These are phyloP conservation scores for Drosophila chauvacae DNA, from an alignment of 1,140 invertebrate genomes.

Conservation along the genomic window DNA sequence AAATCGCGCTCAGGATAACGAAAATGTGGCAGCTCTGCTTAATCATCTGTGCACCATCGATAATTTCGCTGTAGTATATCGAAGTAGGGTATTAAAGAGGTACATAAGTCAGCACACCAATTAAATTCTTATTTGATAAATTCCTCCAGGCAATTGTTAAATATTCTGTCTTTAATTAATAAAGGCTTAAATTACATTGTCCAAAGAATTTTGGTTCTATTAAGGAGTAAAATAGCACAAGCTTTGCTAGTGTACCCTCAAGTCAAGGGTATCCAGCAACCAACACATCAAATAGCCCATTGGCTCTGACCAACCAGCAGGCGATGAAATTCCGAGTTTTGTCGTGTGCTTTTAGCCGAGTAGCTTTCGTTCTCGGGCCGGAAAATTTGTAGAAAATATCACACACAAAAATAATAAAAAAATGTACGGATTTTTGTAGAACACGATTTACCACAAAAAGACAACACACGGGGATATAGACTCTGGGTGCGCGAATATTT, in stretches of 20 bases:
- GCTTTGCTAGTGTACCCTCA: no score
- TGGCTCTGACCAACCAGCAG: constrained; percentile 21
- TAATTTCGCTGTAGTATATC: constrained; percentile 7
- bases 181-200: no score
- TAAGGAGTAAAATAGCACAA: no score
- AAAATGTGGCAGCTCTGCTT: neutral
- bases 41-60: constrained; percentile 24
- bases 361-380: constrained; percentile 59
- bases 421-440: constrained; percentile 62
- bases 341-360: constrained; percentile 55
- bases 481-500: constrained; percentile 47
- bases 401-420: constrained; percentile 64
- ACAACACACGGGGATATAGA: constrained; percentile 27
- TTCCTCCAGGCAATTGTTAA: neutral
- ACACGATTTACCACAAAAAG: constrained; percentile 41
- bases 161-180: no score
- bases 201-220: rapidly evolving
- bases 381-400: constrained; percentile 67
- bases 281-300: neutral
- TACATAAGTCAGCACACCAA: neutral
- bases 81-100: neutral
- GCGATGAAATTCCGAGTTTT: constrained; percentile 49
- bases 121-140: no score
- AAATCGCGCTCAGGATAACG: neutral
- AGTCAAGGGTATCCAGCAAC: constrained; percentile 1